A percentile compares a stretch with the other conserved stretches of the same genome.
phyloP scores from a whole-genome alignment of 1,140 invertebrate genomes.

The Oppia nitens region DNA sequence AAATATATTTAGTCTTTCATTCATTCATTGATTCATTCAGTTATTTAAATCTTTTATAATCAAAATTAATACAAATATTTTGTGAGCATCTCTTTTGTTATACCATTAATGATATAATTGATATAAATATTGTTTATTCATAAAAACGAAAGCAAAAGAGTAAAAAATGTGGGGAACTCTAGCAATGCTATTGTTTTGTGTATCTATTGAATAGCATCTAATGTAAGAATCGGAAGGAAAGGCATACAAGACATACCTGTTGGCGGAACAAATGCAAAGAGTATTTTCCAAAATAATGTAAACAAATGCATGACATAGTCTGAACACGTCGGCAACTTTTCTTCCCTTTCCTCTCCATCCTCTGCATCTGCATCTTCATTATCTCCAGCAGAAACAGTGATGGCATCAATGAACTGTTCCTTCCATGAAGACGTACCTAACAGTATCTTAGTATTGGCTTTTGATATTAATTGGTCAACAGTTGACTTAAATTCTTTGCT shows the following conservation, averaged over 20 bases:
- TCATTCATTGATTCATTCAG: no score
- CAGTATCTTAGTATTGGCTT: conserved; percentile 79
- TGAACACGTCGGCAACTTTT: conserved; percentile 36
- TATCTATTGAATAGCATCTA: not conserved
- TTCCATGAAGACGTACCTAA: conserved; percentile 94
- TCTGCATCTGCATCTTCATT: conserved; percentile 42
- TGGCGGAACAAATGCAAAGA: conserved; percentile 93
- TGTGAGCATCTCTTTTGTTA: no score
- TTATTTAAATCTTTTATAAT: no score
- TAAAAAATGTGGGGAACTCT: not conserved
- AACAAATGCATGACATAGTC: conserved; percentile 93
- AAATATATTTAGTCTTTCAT: no score
- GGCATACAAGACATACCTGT: conserved; percentile 67
- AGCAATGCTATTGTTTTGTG: not conserved
- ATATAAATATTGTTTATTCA: not conserved
- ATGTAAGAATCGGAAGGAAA: not conserved
- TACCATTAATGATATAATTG: not conserved
- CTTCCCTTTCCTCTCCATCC: conserved; percentile 30
- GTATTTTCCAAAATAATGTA: conserved; percentile 91
- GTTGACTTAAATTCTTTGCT: conserved; percentile 96
- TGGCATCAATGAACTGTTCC: conserved; percentile 90
- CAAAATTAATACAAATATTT: no score
- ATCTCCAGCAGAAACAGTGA: conserved; percentile 77
- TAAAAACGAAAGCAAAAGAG: not conserved
- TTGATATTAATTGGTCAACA: conserved; percentile 90